Evolutionary conservation across 1,140 invertebrate genomes (phyloP), one percentile per base, ranked within the genome.

Genomic region (Bathynomus jamesi): DNA sequence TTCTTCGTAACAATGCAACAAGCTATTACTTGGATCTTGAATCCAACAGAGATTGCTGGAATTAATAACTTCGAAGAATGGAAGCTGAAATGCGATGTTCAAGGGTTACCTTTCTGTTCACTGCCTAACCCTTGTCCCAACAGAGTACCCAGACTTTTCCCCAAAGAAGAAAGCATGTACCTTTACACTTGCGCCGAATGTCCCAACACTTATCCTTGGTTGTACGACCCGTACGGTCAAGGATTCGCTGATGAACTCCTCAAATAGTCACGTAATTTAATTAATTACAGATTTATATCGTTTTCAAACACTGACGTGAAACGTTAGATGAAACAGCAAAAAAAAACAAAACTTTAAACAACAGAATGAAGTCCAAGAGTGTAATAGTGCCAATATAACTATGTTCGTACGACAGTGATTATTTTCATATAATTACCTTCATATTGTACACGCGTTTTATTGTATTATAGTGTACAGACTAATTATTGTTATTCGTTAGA

Each of bases 141-240:
- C 32, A 77, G 73, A 60, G 72, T 74, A 28, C 69, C 72, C n/a
- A 71, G 76, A 13, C 65, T 75, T 40, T 75, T 74, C 69, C 71
- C 78, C 24, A 65, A 75, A 28, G 94, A 96, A 83, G 93, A 96
- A 83, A 95, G 92, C 30, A 86, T 95, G 28, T 88, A 93, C 81
- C 86, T 96, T 60, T 95, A 95, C 84, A 96, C 93, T 53, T 96
- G 94, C 82, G 92, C 94, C 89, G 93, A 95, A 82, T 96, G 94
- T 82, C 94, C 94, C 64, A 92, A 94, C 79, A 94, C 95, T 82
- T 96, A 96, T 81, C 94, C 94, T 28, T 96, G 93, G 93, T 89
- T 96, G 78, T 85, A 94, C 77, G 93, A 96, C 83, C 93, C 94
- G 69, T 95, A 93, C 76, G 94, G 94, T 77, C 92, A 95, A 84